Percentiles rank a stretch among this genome's conserved stretches.
Conservation (phyloP, 2,888 invertebrate species). For the Meliscaeva auricollis region DNA sequence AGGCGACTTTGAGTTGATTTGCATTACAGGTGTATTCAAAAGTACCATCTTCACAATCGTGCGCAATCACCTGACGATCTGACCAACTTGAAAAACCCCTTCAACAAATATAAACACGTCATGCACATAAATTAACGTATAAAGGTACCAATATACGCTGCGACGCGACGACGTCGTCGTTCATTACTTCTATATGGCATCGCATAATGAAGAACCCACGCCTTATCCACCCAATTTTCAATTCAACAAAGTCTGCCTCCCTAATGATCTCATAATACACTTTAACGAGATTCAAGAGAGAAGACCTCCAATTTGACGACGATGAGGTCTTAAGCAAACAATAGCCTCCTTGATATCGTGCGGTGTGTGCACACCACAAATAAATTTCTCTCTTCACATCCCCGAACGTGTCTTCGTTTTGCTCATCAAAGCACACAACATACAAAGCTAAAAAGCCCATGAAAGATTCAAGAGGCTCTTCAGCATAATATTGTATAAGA, state of each 20-base stretch:
- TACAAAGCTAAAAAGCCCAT: slow-evolving; percentile 27
- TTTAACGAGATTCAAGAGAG: slow-evolving; percentile 75
- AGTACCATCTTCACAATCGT: slow-evolving; percentile 27
- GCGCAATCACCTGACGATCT: slow-evolving; percentile 67
- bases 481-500: slow-evolving; percentile 25
- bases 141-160: neutral
- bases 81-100: slow-evolving; percentile 47
- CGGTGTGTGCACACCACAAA: slow-evolving; percentile 43
- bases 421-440: slow-evolving; percentile 46
- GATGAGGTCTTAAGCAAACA: slow-evolving; percentile 74
- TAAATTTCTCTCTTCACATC: slow-evolving; percentile 23
- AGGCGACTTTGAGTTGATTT: neutral
- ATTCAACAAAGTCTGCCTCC: slow-evolving; percentile 62
- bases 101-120: slow-evolving; percentile 34
- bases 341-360: slow-evolving; percentile 64
- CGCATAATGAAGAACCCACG: slow-evolving; percentile 72
- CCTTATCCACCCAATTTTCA: slow-evolving; percentile 64
- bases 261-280: slow-evolving; percentile 76
- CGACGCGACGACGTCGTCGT: too few relatives aligned
- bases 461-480: slow-evolving; percentile 54
- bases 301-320: slow-evolving; percentile 72
- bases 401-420: neutral
- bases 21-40: slow-evolving; percentile 58
- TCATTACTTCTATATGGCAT: slow-evolving; percentile 25
- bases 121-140: slow-evolving; percentile 1